Base-by-base conservation (phyloP, 2,888 invertebrate genomes). In the Acanthosoma haemorrhoidale region DNA sequence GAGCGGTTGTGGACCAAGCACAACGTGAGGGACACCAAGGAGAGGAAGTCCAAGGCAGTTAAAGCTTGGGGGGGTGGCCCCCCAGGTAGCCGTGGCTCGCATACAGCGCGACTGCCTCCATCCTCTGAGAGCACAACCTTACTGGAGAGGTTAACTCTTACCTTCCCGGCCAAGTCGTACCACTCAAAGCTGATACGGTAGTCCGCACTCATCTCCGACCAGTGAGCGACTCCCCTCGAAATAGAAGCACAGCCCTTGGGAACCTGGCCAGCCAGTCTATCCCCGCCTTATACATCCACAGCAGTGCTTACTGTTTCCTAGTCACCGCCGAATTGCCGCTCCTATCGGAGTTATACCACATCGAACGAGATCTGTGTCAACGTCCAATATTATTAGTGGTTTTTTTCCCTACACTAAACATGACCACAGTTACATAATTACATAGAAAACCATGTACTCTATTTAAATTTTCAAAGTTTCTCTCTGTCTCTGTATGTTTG, bases 171-270 rank as follows among this genome's bases (percentile, higher is more conserved):
- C 3, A 72, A 66, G 38, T 71, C 74, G 51, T 73, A 68, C 75
- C 75, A 75, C 70, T 75, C 75, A 71, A 73, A 72, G 25, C 69
- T 73, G 34, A 74, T 15, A 9, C 68, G 61, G 70, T 74, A 74
- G 39, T 18, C 41, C 15, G 41, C 41, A 29, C 31, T 29, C 59
- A 59, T 59, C n/a, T n/a, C n/a, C 59, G 32, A 59, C 59, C 9
- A 9, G 38, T 31, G 18, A 59, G 32, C 5, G 9, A 36, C n/a
- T 36, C 9, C 38, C 38, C 32, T 38, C n/a, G 21, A 36, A 38
- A 63, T 63, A 38, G 39, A 4, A 25, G 5, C 11, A 21, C 15
- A 2, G 21, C 39, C 25, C n/a, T 39, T 63, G 31, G 63, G 38
- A 34, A 34, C 3, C n/a, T 6, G 2, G 63, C 63, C 63, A 63